Conservation (phyloP, 2,113 vertebrate species). For the Enhydra lutris region DNA sequence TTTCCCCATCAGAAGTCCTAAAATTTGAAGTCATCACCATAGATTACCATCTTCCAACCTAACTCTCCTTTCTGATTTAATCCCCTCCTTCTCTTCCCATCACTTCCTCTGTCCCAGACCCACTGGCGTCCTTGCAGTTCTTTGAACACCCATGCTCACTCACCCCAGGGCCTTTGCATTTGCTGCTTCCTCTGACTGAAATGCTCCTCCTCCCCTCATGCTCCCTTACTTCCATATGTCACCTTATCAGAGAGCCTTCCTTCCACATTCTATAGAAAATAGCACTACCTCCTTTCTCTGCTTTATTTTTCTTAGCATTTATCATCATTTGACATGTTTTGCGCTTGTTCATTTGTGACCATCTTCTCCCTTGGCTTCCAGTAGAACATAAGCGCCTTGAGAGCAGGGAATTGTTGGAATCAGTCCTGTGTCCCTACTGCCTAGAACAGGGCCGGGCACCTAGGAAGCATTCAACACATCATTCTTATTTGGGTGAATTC, state of each 20-base stretch:
- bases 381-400: not conserved
- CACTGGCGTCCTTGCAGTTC: not conserved
- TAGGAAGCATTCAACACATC: not conserved
- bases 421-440: not conserved
- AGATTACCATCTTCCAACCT: not conserved
- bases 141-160: not conserved
- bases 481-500: not conserved
- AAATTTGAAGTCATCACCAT: not conserved
- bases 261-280: not conserved
- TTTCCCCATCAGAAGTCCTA: not conserved
- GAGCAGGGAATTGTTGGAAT: not conserved
- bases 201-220: not conserved
- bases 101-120: not conserved
- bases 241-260: not conserved
- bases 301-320: not conserved
- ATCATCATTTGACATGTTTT: not conserved
- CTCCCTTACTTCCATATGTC: not conserved
- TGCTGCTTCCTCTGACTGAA: not conserved
- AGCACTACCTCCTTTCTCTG: not conserved
- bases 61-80: not conserved
- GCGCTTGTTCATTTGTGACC: not conserved
- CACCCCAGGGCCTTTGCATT: not conserved
- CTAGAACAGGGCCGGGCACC: not conserved
- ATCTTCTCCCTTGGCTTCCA: not conserved
- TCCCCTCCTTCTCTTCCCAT: not conserved